Evolutionary conservation across 2,888 invertebrate genomes (phyloP).

Genomic region (Callinectes sapidus): DNA sequence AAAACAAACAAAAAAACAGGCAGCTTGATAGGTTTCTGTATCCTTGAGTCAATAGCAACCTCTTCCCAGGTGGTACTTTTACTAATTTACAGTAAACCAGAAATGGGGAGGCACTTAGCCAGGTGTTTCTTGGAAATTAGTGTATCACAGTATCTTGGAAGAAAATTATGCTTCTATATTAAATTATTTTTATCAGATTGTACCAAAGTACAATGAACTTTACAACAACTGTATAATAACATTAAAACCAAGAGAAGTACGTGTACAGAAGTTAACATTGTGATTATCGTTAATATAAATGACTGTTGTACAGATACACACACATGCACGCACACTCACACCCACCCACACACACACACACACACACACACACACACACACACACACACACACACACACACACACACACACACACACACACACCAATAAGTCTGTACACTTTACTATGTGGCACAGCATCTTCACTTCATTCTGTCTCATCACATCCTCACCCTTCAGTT

Average conservation of each 20-base stretch:
- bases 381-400: conserved; percentile 5
- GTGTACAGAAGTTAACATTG: conserved; percentile 66
- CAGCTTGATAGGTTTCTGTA: conserved; percentile 38
- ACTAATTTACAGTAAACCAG: conserved; percentile 36
- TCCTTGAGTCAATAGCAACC: conserved; percentile 38
- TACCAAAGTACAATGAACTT: conserved; percentile 40
- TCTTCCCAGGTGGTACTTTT: conserved; percentile 45
- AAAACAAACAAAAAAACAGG: conserved; percentile 35
- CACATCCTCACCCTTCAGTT: not conserved
- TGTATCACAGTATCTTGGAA: conserved; percentile 38
- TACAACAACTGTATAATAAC: conserved; percentile 47
- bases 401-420: conserved; percentile 9
- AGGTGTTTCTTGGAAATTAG: conserved; percentile 34
- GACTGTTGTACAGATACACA: conserved; percentile 57
- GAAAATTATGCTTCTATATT: conserved; percentile 5
- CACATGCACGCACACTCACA: conserved; percentile 28
- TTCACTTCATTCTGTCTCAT: not conserved
- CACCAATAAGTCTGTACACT: not conserved
- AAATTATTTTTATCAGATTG: conserved; percentile 31
- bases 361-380: conserved; percentile 27
- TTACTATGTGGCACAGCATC: not conserved
- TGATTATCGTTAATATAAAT: conserved; percentile 59
- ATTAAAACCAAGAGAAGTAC: conserved; percentile 46
- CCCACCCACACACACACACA: conserved; percentile 21
- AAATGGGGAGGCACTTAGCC: conserved; percentile 52